phyloP scores from a whole-genome alignment of 1,140 invertebrate species.

The Brevipalpus yothersi region DNA sequence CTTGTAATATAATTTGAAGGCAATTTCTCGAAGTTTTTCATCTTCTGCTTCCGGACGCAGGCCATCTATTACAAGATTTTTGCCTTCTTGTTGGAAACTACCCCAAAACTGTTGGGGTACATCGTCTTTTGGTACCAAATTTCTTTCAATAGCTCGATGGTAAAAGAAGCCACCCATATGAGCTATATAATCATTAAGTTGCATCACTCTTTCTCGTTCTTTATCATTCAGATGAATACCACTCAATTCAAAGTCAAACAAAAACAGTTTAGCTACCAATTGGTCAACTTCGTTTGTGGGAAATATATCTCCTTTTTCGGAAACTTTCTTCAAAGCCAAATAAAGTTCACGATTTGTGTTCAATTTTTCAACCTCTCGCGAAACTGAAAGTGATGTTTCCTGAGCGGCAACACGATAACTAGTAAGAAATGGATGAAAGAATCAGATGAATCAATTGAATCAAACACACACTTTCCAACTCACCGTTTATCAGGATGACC shows the following conservation, averaged over 20 bases:
- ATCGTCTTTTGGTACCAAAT: constrained; percentile 34
- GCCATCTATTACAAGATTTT: constrained; percentile 43
- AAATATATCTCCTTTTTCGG: constrained; percentile 38
- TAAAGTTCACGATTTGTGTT: constrained; percentile 72
- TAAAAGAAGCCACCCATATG: constrained; percentile 66
- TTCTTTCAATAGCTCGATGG: constrained; percentile 38
- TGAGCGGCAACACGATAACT: constrained; percentile 46
- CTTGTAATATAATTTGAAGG: constrained; percentile 60
- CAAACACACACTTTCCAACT: background rate
- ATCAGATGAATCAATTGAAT: background rate
- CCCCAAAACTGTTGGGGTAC: constrained; percentile 38
- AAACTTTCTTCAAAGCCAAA: constrained; percentile 38
- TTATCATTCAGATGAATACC: constrained; percentile 73
- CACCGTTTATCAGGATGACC: constrained; percentile 42
- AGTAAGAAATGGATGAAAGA: constrained; percentile 18
- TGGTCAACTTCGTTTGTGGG: constrained; percentile 44
- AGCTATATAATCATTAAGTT: constrained; percentile 52
- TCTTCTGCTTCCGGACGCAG: constrained; percentile 50
- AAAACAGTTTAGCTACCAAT: constrained; percentile 62
- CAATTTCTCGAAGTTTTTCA: constrained; percentile 47
- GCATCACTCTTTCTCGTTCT: constrained; percentile 36
- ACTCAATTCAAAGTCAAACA: constrained; percentile 89
- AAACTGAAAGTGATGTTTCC: constrained; percentile 51
- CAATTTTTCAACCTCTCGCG: constrained; percentile 69
- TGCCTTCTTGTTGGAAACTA: constrained; percentile 41